A percentile compares a stretch with the other conserved stretches of the same genome.
Conservation (phyloP, 2,797 vertebrate species). For the Molossus alvarezi region DNA sequence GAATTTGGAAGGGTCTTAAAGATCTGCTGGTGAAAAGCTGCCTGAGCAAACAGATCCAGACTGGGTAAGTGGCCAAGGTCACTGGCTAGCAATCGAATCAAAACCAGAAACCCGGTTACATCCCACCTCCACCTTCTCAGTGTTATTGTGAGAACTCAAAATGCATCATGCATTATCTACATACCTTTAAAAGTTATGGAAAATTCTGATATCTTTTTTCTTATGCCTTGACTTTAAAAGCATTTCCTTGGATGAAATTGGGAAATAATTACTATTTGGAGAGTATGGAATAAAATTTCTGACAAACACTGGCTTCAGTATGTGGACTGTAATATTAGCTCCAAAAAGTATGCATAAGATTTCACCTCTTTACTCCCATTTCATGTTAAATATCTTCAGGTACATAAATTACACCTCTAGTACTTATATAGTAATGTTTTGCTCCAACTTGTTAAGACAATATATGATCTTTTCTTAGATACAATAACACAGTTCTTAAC, state of each 20-base stretch:
- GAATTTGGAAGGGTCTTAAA: not conserved
- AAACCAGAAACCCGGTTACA: not conserved
- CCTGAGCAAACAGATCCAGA: not conserved
- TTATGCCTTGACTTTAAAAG: slow-evolving; percentile 27
- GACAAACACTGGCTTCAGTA: not conserved
- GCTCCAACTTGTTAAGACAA: not conserved
- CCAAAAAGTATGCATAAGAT: not conserved
- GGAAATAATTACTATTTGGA: slow-evolving; percentile 32
- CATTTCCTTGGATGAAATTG: not conserved
- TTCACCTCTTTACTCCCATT: not conserved
- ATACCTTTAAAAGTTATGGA: slow-evolving; percentile 30
- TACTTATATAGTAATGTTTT: not conserved
- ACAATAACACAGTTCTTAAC: not conserved
- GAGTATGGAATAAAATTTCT: not conserved
- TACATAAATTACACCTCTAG: not conserved
- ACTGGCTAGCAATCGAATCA: not conserved
- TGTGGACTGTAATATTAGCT: not conserved
- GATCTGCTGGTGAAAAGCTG: not conserved
- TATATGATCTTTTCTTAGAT: not conserved
- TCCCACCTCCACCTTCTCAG: not conserved
- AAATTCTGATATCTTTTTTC: not conserved
- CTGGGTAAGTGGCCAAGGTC: not conserved
- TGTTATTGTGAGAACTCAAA: not conserved
- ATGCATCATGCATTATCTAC: not conserved
- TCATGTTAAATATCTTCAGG: not conserved